phyloP scores from a whole-genome alignment of 2,113 vertebrate genomes.

The Tragelaphus strepsiceros region DNA sequence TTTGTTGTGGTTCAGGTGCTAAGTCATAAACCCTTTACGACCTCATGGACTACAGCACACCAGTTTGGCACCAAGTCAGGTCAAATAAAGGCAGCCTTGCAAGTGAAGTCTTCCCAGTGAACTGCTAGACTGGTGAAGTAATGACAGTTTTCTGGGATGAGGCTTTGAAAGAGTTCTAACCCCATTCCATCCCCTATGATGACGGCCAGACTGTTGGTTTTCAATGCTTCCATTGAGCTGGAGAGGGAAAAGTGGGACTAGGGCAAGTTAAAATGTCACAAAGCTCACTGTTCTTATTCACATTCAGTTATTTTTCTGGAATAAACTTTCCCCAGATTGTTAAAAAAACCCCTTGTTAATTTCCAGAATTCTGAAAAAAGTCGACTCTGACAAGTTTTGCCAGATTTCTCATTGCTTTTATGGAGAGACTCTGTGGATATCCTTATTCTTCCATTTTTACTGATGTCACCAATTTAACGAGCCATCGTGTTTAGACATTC shows the following conservation, averaged over 20 bases:
- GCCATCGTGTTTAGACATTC: not conserved
- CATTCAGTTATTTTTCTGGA: not conserved
- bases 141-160: not conserved
- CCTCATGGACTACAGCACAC: not conserved
- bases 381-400: not conserved
- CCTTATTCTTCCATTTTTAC: not conserved
- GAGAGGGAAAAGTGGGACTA: not conserved
- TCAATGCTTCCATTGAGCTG: not conserved
- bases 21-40: not conserved
- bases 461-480: not conserved
- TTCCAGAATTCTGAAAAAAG: not conserved
- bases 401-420: conserved; percentile 7
- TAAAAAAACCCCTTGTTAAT: not conserved
- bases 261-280: not conserved
- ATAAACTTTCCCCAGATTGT: not conserved
- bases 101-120: not conserved
- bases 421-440: not conserved
- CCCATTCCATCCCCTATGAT: not conserved
- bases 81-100: not conserved
- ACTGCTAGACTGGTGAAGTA: not conserved
- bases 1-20: not conserved
- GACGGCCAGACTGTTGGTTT: not conserved
- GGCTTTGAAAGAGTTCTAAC: not conserved
- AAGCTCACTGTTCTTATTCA: not conserved
- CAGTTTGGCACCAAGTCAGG: not conserved